Percentiles rank a stretch among this genome's conserved stretches.
These are phyloP conservation scores for Todiramphus chloris DNA, from an alignment of 2,113 vertebrate species.

Conservation along the genomic window DNA sequence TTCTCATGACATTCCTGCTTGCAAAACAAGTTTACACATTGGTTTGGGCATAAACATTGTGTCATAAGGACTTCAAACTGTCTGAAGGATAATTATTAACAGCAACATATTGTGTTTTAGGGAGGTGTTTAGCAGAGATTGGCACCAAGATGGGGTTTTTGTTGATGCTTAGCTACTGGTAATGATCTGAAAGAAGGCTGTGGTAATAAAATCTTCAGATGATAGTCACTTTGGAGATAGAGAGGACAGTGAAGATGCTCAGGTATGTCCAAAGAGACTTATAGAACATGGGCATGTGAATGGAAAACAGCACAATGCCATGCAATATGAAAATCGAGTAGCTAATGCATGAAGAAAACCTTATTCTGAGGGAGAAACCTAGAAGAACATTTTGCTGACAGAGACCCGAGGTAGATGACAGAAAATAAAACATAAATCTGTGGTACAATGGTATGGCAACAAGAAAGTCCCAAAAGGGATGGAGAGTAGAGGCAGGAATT, in stretches of 20 bases:
- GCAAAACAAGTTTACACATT: slow-evolving; percentile 39
- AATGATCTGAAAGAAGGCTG: not conserved
- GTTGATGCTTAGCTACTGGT: not conserved
- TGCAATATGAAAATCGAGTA: not conserved
- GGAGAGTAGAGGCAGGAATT: not conserved
- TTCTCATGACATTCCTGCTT: slow-evolving; percentile 8
- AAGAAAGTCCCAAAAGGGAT: not conserved
- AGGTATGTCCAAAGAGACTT: not conserved
- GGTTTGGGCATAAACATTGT: not conserved
- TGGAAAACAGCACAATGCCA: not conserved
- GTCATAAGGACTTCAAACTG: not conserved
- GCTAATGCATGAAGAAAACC: not conserved
- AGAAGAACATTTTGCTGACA: not conserved
- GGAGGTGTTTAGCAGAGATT: not conserved
- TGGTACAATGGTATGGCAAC: not conserved
- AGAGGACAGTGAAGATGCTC: not conserved
- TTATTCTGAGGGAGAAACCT: not conserved
- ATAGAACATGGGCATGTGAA: not conserved
- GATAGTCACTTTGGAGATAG: not conserved
- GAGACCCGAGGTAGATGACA: not conserved
- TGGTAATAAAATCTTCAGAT: not conserved
- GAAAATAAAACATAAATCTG: not conserved
- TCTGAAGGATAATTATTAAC: slow-evolving; percentile 6
- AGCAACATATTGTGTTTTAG: accelerated
- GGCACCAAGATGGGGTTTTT: not conserved